Evolutionary conservation across 2,888 invertebrate genomes (phyloP).

Genomic region (Drosophila meridiana): DNA sequence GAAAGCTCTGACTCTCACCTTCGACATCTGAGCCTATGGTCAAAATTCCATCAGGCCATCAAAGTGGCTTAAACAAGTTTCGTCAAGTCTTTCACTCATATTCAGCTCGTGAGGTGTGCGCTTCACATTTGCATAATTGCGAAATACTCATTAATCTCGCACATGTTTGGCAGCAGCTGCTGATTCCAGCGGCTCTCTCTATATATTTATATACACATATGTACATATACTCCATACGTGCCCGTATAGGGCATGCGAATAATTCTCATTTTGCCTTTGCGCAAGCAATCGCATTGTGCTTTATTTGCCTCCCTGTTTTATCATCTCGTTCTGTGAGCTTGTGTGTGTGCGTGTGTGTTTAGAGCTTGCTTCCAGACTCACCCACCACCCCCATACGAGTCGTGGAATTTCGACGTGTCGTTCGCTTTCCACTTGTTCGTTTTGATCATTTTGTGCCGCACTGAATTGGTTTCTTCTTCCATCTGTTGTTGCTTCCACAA

Average conservation of each 20-base stretch:
- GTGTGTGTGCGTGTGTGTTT: conserved; percentile 22
- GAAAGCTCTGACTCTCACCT: neutral
- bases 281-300: conserved; percentile 23
- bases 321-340: conserved; percentile 16
- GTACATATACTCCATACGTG: conserved; percentile 38
- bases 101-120: conserved; percentile 8
- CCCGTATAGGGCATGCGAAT: conserved; percentile 36
- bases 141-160: conserved; percentile 44
- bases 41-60: neutral
- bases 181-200: conserved; percentile 21
- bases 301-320: conserved; percentile 42
- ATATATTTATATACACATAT: neutral
- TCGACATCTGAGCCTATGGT: neutral
- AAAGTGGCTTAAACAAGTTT: conserved; percentile 27
- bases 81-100: conserved; percentile 4
- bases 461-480: conserved; percentile 15
- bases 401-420: conserved; percentile 47
- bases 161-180: conserved; percentile 43
- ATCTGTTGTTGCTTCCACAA: conserved; percentile 5
- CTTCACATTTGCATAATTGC: conserved; percentile 63
- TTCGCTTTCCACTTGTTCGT: conserved; percentile 25
- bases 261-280: conserved; percentile 15
- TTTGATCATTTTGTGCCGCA: conserved; percentile 28
- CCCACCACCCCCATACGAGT: conserved; percentile 21
- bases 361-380: conserved; percentile 47